Conservation (phyloP, 2,888 invertebrate species). For the Eupithecia dodoneata region DNA sequence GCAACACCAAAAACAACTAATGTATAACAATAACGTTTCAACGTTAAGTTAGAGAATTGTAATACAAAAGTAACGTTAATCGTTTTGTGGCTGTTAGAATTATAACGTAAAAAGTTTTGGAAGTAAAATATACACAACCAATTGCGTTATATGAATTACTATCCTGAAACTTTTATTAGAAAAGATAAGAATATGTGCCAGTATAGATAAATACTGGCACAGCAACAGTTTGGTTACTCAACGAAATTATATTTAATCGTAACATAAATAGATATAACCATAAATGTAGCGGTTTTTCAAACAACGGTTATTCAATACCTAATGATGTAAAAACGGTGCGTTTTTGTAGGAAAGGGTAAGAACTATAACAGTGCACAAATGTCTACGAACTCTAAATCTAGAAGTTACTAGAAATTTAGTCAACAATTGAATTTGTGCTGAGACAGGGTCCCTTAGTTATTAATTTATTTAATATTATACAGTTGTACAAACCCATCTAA, state of each 20-base stretch:
- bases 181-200: not conserved
- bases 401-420: conserved; percentile 48
- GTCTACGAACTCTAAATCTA: conserved; percentile 39
- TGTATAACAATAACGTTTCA: not conserved
- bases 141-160: conserved; percentile 28
- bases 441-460: conserved; percentile 69
- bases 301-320: not conserved
- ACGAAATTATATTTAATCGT: not conserved
- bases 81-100: not conserved
- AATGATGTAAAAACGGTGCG: conserved; percentile 21
- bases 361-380: conserved; percentile 44
- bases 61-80: not conserved
- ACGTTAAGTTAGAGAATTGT: not conserved
- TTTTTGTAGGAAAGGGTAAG: conserved; percentile 19
- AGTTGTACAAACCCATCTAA: conserved; percentile 28
- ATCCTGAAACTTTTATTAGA: not conserved
- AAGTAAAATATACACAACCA: conserved; percentile 30
- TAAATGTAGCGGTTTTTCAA: not conserved
- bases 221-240: not conserved
- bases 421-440: conserved; percentile 64
- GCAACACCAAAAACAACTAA: conserved; percentile 8
- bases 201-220: not conserved
- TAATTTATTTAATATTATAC: conserved; percentile 34
- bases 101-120: not conserved
- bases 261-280: not conserved